These are phyloP conservation scores for Centropyge bicolor DNA, from an alignment of 2,797 vertebrate genomes.

Conservation along the genomic window DNA sequence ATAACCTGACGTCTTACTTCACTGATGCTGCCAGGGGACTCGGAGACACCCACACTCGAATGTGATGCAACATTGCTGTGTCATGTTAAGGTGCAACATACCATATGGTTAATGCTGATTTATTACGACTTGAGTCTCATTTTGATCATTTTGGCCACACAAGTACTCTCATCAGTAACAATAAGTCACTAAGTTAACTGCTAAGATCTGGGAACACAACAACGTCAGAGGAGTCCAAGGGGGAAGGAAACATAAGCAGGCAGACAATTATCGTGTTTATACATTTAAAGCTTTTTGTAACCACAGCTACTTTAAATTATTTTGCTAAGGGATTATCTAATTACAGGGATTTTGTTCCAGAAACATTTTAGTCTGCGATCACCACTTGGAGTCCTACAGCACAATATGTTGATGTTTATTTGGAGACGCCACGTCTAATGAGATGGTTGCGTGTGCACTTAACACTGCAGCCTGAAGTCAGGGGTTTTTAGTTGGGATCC, in stretches of 20 bases:
- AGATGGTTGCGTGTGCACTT: neutral
- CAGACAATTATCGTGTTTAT: neutral
- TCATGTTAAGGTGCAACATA: neutral
- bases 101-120: neutral
- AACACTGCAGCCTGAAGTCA: neutral
- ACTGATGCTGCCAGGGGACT: neutral
- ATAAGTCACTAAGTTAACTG: neutral
- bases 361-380: neutral
- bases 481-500: neutral
- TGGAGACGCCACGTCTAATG: neutral
- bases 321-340: neutral
- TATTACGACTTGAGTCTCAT: neutral
- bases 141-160: neutral
- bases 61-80: no score
- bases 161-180: no score
- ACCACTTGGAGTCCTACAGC: neutral
- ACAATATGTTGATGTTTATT: neutral
- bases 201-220: neutral
- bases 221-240: neutral
- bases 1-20: slow-evolving; percentile 42
- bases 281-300: no score
- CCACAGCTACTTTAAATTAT: neutral
- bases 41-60: neutral
- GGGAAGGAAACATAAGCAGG: neutral
- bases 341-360: neutral